A percentile compares a stretch with the other conserved stretches of the same genome.
Conservation (phyloP, 2,113 vertebrate species). For the Rattus norvegicus region GRCr8 NC_086023.1:153401501-153402000, state of each 20-base stretch:
- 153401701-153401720: not conserved
- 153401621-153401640: too few species aligned
- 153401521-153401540: not conserved
- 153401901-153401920: not conserved
- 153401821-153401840: not conserved
- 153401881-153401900: not conserved
- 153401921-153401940: not conserved
- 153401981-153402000: not conserved
- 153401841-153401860: not conserved
- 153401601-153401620: not conserved
- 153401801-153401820: not conserved
- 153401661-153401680: not conserved
- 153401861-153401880: not conserved
- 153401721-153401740: not conserved
- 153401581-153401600: not conserved
- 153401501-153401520: too few species aligned
- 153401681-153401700: not conserved
- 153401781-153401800: not conserved
- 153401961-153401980: not conserved
- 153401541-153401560: not conserved
- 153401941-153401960: not conserved
- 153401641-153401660: not conserved
- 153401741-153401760: not conserved
- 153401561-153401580: not conserved
- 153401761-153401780: not conserved